A percentile compares a stretch with the other conserved stretches of the same genome.
phyloP scores from a whole-genome alignment of 2,888 invertebrate genomes.

The Amphipoea oculea region DNA sequence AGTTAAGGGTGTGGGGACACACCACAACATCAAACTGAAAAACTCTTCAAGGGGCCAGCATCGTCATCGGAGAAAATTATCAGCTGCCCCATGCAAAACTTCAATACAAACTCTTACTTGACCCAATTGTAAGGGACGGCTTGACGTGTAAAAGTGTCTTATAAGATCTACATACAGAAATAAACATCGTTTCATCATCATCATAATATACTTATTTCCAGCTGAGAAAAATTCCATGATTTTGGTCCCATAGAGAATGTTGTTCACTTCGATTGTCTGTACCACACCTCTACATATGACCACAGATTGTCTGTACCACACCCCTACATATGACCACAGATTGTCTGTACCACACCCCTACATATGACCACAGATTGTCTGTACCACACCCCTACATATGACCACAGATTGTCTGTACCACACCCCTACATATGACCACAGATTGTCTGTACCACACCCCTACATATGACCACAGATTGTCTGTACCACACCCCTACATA shows the following conservation, averaged over 20 bases:
- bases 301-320: background rate
- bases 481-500: background rate
- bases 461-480: background rate
- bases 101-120: background rate
- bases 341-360: background rate
- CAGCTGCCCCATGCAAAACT: background rate
- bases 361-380: background rate
- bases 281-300: background rate
- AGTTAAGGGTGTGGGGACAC: background rate
- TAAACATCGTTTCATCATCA: background rate
- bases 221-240: background rate
- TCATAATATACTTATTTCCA: background rate
- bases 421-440: background rate
- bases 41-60: background rate
- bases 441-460: background rate
- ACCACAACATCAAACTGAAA: background rate
- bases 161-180: background rate
- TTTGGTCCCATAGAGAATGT: background rate
- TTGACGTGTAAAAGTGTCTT: background rate
- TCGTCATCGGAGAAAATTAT: background rate
- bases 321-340: background rate
- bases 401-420: background rate
- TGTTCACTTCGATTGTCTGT: background rate
- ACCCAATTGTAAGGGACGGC: background rate
- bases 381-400: background rate